These are phyloP conservation scores for Microlaimidae sp. DNA, from an alignment of 2,888 invertebrate species.

Conservation along the genomic window DNA sequence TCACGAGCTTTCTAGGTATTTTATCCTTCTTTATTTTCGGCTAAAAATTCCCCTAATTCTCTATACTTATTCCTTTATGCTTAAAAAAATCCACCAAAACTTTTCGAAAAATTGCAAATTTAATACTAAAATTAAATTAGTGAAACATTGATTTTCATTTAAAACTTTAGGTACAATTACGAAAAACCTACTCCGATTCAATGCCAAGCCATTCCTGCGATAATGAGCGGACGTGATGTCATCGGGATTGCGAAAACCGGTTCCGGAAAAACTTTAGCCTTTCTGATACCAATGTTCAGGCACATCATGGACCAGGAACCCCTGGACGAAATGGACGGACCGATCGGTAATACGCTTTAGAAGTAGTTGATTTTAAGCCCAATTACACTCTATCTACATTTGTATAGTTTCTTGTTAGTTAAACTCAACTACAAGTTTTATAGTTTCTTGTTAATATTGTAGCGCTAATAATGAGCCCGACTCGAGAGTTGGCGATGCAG, in stretches of 20 bases:
- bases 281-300: conserved; percentile 87
- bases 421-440: too few species aligned
- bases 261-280: conserved; percentile 93
- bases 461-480: conserved; percentile 92
- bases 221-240: conserved; percentile 85
- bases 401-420: too few species aligned
- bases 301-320: conserved; percentile 85
- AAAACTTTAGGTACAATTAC: conserved; percentile 46
- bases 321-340: conserved; percentile 89
- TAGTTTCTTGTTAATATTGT: conserved; percentile 18
- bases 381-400: too few species aligned
- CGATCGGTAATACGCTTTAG: conserved; percentile 53
- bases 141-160: too few species aligned
- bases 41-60: too few species aligned
- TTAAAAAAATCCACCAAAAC: background rate
- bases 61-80: too few species aligned
- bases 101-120: too few species aligned
- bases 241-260: conserved; percentile 99
- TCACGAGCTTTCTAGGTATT: too few species aligned
- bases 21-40: too few species aligned
- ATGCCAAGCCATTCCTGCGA: conserved; percentile 70
- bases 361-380: too few species aligned
- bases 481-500: conserved; percentile 93
- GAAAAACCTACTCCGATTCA: conserved; percentile 98
- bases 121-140: background rate